Conservation (phyloP, 2,888 invertebrate genomes). For the Amiota minor region DNA sequence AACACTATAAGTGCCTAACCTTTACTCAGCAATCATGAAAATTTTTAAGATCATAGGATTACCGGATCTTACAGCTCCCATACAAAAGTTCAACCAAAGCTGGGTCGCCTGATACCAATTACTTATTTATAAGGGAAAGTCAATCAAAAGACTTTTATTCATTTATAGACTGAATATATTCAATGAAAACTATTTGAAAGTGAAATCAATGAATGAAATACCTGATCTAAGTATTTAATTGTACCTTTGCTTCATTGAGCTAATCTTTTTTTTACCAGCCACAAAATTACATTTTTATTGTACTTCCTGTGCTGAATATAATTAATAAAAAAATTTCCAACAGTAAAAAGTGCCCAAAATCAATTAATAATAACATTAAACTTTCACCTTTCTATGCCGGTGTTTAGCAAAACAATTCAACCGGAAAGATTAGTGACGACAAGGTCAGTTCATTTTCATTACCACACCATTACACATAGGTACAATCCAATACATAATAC, state of each 20-base stretch:
- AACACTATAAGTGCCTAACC: too few relatives aligned
- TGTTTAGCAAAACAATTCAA: slow-evolving; percentile 25
- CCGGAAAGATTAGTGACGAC: slow-evolving; percentile 56
- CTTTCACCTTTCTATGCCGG: slow-evolving; percentile 6
- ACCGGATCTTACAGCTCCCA: too few relatives aligned
- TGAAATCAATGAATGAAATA: too few relatives aligned
- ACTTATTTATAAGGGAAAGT: too few relatives aligned
- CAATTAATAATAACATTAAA: slow-evolving; percentile 52
- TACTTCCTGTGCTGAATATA: background rate
- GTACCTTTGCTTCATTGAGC: background rate
- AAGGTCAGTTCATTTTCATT: slow-evolving; percentile 44
- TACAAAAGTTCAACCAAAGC: too few relatives aligned
- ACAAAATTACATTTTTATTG: background rate
- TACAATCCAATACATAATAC: background rate
- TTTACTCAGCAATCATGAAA: too few relatives aligned
- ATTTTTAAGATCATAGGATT: too few relatives aligned
- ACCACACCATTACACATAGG: slow-evolving; percentile 44
- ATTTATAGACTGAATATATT: too few relatives aligned
- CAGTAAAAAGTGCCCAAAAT: slow-evolving; percentile 37
- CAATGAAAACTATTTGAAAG: too few relatives aligned
- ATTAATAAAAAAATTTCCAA: slow-evolving; percentile 14
- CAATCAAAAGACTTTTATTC: too few relatives aligned
- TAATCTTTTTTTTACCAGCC: background rate
- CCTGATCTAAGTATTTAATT: background rate
- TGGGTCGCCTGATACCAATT: too few relatives aligned